Conservation (phyloP, 1,140 invertebrate genomes). For the Brachionus asplanchnoidis region DNA sequence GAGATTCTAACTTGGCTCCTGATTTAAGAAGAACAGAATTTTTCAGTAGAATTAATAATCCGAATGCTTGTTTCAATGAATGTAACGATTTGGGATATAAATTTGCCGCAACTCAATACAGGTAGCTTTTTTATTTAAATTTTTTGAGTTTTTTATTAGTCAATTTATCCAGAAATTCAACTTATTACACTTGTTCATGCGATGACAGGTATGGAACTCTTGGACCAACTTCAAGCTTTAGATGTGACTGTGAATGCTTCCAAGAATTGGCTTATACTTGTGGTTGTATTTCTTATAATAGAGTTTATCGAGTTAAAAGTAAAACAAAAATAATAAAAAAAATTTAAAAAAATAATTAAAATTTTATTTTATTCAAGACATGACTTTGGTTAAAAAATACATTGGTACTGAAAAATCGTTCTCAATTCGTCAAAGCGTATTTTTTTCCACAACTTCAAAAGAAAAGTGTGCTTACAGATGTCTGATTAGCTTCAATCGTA, state of each 20-base stretch:
- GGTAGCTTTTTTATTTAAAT: not conserved
- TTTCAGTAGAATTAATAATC: not conserved
- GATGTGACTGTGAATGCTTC: not conserved
- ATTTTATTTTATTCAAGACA: not conserved
- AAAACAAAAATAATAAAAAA: not conserved
- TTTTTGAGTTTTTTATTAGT: not conserved
- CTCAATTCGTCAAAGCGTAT: not conserved
- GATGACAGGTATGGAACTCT: not conserved
- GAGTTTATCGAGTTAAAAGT: not conserved
- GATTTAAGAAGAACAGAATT: not conserved
- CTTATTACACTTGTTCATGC: not conserved
- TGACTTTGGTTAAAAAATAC: not conserved
- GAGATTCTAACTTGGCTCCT: not conserved
- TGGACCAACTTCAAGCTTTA: not conserved
- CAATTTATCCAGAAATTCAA: not conserved
- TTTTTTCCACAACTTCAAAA: not conserved
- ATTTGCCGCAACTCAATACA: not conserved
- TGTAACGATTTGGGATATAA: not conserved
- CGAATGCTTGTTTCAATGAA: not conserved
- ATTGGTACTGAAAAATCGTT: not conserved
- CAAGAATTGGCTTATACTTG: not conserved
- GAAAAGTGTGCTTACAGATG: not conserved
- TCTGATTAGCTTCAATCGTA: not conserved
- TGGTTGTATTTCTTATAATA: not conserved
- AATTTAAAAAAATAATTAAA: not conserved